phyloP scores from a whole-genome alignment of 2,113 vertebrate genomes.

The Ahaetulla prasina region DNA sequence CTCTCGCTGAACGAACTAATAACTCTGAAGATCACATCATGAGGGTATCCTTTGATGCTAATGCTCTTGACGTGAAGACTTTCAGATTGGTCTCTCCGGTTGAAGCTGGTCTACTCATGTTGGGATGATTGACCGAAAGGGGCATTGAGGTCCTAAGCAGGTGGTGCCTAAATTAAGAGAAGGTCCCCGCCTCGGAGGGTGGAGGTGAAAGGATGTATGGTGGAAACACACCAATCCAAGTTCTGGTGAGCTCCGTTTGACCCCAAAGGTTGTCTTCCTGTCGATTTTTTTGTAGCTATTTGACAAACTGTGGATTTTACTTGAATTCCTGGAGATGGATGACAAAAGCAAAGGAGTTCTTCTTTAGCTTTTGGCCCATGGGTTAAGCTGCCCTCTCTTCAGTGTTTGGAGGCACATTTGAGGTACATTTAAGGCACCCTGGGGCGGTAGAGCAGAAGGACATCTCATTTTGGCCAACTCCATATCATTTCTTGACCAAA shows the following conservation, averaged over 20 bases:
- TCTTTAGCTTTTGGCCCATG: neutral
- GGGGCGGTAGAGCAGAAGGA: neutral
- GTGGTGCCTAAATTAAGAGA: neutral
- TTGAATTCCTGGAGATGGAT: neutral
- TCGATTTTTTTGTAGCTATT: neutral
- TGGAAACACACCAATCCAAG: neutral
- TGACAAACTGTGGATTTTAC: neutral
- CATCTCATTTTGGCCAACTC: neutral
- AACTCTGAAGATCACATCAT: conserved; percentile 36
- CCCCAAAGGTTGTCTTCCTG: neutral
- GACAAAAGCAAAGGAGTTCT: neutral
- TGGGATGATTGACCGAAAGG: accelerated
- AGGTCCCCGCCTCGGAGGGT: neutral
- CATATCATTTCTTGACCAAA: neutral
- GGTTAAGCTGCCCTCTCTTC: neutral
- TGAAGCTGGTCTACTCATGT: neutral
- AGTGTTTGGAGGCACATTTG: neutral
- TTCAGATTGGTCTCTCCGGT: neutral
- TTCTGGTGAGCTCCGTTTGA: neutral
- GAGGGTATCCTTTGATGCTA: neutral
- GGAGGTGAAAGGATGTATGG: neutral
- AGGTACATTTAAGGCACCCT: neutral
- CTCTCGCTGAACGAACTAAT: conserved; percentile 23
- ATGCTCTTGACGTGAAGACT: neutral
- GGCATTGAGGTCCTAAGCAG: neutral